phyloP scores from a whole-genome alignment of 2,888 invertebrate species.

The Drosophila sordidapex region DNA sequence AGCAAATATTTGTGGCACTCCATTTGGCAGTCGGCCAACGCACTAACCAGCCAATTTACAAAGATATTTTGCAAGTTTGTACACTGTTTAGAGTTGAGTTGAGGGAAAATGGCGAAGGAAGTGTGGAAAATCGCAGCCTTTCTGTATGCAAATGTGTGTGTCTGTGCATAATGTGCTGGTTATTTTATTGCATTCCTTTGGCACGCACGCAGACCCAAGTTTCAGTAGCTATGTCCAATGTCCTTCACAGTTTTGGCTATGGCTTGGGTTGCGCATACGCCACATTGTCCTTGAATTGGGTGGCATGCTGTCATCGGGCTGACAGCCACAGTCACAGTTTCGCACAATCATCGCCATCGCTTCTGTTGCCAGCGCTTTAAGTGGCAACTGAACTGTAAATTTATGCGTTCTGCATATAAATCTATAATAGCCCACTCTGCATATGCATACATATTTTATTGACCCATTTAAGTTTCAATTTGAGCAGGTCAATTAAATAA shows the following conservation, averaged over 20 bases:
- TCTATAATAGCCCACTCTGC: conserved; percentile 32
- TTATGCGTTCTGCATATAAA: conserved; percentile 61
- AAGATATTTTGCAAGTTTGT: conserved; percentile 15
- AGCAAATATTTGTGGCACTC: conserved; percentile 49
- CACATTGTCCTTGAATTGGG: conserved; percentile 57
- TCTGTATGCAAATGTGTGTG: conserved; percentile 61
- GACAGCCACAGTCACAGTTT: conserved; percentile 1
- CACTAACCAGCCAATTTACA: conserved; percentile 4
- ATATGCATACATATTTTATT: conserved; percentile 37
- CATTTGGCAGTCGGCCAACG: conserved; percentile 28
- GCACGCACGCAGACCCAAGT: conserved; percentile 38
- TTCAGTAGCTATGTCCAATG: conserved; percentile 13
- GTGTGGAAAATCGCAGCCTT: conserved; percentile 28
- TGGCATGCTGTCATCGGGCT: conserved; percentile 32
- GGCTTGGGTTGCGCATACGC: conserved; percentile 40
- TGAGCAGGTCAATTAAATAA: conserved; percentile 35
- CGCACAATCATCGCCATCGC: conserved; percentile 5
- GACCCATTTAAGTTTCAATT: conserved; percentile 20
- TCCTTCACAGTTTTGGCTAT: conserved; percentile 8
- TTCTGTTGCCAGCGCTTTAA: conserved; percentile 53
- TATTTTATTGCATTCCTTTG: conserved; percentile 66
- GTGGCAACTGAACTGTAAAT: conserved; percentile 48
- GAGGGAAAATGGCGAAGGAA: neutral
- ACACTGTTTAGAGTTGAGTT: conserved; percentile 22
- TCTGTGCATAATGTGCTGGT: conserved; percentile 61